Conservation (phyloP, 2,113 vertebrate species). For the Carollia perspicillata region DNA sequence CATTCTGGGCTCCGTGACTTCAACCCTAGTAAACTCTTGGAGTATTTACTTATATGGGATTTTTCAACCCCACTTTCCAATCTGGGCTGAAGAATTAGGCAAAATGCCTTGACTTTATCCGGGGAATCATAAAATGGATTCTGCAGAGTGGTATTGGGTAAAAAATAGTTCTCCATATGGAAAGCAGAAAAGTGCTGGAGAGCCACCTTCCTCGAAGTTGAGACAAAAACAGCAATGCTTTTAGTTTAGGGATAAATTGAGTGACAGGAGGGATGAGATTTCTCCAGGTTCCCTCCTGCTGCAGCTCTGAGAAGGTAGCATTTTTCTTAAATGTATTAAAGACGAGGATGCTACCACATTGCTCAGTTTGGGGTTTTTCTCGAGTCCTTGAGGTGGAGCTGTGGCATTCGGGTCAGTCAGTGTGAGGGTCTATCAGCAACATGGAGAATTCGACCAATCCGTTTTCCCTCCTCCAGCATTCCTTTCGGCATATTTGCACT, state of each 20-base stretch:
- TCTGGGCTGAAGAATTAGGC: slow-evolving; percentile 53
- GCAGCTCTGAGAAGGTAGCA: not conserved
- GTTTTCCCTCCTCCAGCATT: not conserved
- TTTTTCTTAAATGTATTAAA: not conserved
- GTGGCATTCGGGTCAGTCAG: not conserved
- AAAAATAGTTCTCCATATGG: slow-evolving; percentile 49
- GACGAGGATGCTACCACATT: not conserved
- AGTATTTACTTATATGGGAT: slow-evolving; percentile 62
- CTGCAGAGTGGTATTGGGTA: slow-evolving; percentile 33
- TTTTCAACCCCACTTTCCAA: slow-evolving; percentile 56
- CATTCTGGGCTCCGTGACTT: slow-evolving; percentile 39
- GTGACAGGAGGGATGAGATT: not conserved
- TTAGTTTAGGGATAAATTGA: not conserved
- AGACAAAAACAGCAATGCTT: slow-evolving; percentile 5
- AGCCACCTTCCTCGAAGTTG: slow-evolving; percentile 31
- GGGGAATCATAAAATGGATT: slow-evolving; percentile 52
- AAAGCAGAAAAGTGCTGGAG: slow-evolving; percentile 3
- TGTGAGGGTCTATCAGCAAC: not conserved
- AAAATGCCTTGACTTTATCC: slow-evolving; percentile 60
- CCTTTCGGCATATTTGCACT: not conserved
- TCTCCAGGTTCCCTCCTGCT: not conserved
- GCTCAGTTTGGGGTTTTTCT: not conserved
- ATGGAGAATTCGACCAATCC: not conserved
- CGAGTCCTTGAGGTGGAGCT: not conserved
- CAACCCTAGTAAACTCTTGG: slow-evolving; percentile 21